A percentile compares a stretch with the other conserved stretches of the same genome.
Conservation (phyloP, 2,113 vertebrate species). For the Cryptotis parvus region DNA sequence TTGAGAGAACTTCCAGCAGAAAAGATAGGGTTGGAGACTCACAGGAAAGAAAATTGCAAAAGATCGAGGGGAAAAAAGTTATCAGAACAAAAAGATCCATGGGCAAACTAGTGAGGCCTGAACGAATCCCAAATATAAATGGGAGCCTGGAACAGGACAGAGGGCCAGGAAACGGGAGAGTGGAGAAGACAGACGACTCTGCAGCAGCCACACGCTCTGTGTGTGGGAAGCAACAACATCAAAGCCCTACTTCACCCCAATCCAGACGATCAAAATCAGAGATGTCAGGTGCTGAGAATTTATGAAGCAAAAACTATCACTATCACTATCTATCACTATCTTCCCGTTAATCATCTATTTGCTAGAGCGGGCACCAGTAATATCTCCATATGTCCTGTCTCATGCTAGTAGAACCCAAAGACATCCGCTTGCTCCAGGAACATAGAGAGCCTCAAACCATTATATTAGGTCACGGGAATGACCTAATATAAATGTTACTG, state of each 20-base stretch:
- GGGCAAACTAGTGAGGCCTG: not conserved
- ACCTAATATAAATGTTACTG: too few relatives aligned
- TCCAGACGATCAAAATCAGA: not conserved
- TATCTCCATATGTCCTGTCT: too few relatives aligned
- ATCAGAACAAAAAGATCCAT: not conserved
- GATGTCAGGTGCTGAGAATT: not conserved
- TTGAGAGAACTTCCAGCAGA: not conserved
- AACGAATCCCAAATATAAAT: not conserved
- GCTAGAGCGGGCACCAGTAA: too few relatives aligned
- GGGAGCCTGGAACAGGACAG: not conserved
- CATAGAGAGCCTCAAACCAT: too few relatives aligned
- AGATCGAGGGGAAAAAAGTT: not conserved
- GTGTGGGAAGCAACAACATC: not conserved
- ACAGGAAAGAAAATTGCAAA: not conserved
- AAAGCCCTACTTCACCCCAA: not conserved
- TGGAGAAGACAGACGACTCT: not conserved
- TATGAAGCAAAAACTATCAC: not conserved
- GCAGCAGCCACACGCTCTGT: not conserved
- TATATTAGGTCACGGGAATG: too few relatives aligned
- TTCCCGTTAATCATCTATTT: too few relatives aligned
- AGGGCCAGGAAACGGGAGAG: rapidly evolving
- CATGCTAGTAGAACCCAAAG: too few relatives aligned
- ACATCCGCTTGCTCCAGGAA: too few relatives aligned
- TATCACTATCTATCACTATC: too few relatives aligned
- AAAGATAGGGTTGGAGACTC: not conserved